Evolutionary conservation across 2,113 vertebrate genomes (phyloP), one percentile per base, ranked within the genome.

Genomic region (Natator depressus): DNA sequence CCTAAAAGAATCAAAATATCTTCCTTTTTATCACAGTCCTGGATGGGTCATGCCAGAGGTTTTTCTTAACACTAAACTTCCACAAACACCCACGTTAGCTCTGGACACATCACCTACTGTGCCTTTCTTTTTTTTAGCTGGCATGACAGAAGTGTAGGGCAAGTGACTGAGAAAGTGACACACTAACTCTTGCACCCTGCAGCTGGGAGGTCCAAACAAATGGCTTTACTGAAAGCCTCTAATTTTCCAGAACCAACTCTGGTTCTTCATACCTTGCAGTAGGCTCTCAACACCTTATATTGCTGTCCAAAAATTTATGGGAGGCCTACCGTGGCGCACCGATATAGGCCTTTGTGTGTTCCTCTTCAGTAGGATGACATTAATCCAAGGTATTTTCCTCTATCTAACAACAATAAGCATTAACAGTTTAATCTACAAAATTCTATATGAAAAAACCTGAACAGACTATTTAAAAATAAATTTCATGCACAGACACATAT

Each of bases 131-230:
- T 95, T 95, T 94, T 94, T 16, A 1, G 87, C 93, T 95, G 80
- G 72, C 35, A 12, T 97, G 96, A 97, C 69, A 96, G 94, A 47
- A 8, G 10, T 78, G 84, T n/a, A n/a, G 35, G 31, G 13, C 79
- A 91, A 87, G 80, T 95, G 96, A 88, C 85, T 92, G 90, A 92
- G 96, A 96, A 95, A 97, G 96, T 78, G 87, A 75, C 90, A 91
- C 72, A 62, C n/a, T 86, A 91, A 92, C 85, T 96, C 89, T 47
- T 55, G 55, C 89, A 31, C 62, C 0, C 0, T 80, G 42, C 27
- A 80, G 89, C 76, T 1, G 9, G 89, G 94, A 88, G 95, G 96
- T 89, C 91, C 87, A 50, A 92, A 92, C 90, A 95, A 82, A 91
- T 7, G 9, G 25, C 90, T 22, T 3, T 93, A 82, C 87, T 20